Evolutionary conservation across 2,888 invertebrate genomes (phyloP).

Genomic region (Leucoma salicis): DNA sequence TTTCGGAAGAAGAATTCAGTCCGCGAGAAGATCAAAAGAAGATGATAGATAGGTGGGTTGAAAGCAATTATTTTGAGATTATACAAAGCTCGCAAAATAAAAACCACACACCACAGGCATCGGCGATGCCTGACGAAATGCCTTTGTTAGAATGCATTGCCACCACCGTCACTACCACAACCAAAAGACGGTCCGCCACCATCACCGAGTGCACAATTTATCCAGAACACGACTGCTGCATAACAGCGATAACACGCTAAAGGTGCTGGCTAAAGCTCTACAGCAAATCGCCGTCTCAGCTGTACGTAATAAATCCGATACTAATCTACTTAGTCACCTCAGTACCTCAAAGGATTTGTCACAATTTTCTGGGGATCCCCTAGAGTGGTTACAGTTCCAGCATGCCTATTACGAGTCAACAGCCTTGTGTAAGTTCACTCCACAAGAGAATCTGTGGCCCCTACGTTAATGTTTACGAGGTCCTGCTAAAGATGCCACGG

Average conservation of each 20-base stretch:
- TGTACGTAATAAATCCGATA: too few relatives aligned
- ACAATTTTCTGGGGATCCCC: neutral
- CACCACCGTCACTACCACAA: neutral
- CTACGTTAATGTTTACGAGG: neutral
- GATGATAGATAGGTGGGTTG: too few relatives aligned
- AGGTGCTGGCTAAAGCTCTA: too few relatives aligned
- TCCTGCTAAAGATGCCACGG: neutral
- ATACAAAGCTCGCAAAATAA: too few relatives aligned
- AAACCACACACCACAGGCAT: too few relatives aligned
- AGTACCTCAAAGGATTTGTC: neutral
- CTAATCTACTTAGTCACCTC: neutral
- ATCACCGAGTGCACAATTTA: neutral
- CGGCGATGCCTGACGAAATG: neutral
- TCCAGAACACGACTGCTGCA: neutral
- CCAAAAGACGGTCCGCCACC: neutral
- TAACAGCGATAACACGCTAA: too few relatives aligned
- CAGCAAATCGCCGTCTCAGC: too few relatives aligned
- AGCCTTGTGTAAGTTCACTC: neutral
- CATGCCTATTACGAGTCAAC: neutral
- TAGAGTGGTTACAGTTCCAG: constrained; percentile 1
- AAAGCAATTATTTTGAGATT: too few relatives aligned
- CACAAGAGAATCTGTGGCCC: neutral
- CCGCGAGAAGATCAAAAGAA: too few relatives aligned
- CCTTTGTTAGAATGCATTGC: neutral
- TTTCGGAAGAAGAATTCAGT: too few relatives aligned